A percentile compares a stretch with the other conserved stretches of the same genome.
Conservation (phyloP, 2,888 invertebrate species). For the Achlya flavicornis region DNA sequence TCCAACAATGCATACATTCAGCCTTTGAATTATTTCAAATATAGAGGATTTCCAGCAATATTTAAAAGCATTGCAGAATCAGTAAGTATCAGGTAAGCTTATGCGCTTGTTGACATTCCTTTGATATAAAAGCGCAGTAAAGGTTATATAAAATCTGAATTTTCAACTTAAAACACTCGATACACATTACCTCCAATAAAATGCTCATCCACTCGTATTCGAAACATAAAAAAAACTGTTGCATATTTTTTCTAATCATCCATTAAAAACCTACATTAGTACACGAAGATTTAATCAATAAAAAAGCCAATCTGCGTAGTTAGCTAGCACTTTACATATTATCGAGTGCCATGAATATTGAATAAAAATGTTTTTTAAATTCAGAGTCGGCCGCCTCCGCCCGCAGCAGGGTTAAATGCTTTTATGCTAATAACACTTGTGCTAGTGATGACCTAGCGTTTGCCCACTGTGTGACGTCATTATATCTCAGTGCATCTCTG, state of each 20-base stretch:
- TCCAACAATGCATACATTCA: too few species aligned
- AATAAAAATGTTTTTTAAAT: slow-evolving; percentile 8
- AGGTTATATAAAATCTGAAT: neutral
- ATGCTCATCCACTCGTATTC: neutral
- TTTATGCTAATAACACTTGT: slow-evolving; percentile 6
- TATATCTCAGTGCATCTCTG: neutral
- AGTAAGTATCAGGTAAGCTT: too few species aligned
- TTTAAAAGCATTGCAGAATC: too few species aligned
- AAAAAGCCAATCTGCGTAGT: slow-evolving; percentile 13
- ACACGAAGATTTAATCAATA: slow-evolving; percentile 4
- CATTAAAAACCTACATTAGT: slow-evolving; percentile 6
- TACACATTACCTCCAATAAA: neutral
- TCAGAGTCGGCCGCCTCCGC: neutral
- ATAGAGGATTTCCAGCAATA: too few species aligned
- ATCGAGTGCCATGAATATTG: slow-evolving; percentile 9
- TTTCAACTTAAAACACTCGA: neutral
- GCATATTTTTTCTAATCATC: neutral
- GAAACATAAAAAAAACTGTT: neutral
- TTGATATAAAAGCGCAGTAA: too few species aligned
- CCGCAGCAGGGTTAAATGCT: neutral
- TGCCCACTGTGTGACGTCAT: neutral
- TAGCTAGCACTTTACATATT: slow-evolving; percentile 13
- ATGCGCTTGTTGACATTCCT: too few species aligned
- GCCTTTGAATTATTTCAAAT: too few species aligned
- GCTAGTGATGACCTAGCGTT: neutral